Evolutionary conservation across 2,888 invertebrate species (phyloP), one percentile per base, ranked within the genome.

Genomic region (Adela reaumurella): DNA sequence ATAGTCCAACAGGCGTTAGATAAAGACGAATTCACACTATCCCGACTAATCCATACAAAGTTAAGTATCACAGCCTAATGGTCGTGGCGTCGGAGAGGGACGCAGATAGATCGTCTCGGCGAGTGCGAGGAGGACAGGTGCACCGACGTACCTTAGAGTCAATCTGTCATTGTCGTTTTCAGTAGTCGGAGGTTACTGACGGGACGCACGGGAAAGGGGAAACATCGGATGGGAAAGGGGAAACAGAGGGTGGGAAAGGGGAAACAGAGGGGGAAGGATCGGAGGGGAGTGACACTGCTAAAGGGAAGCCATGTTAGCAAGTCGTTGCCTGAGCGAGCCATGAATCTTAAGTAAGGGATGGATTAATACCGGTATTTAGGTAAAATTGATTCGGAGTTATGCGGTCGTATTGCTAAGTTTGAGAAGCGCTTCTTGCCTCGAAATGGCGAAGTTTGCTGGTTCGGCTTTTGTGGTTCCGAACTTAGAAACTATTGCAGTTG

Each of bases 91-190:
- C 11, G 14, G 35, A 35, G 35, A 8, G n/a, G 35, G 35, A 35
- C 35, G 35, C 11, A 35, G 35, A 3, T 5, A 24, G 6, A 10
- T 10, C 35, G 35, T 8, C 6, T 3, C 19, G 8, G 46, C 48
- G 45, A 6, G 62, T 55, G 50, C 59, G 62, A 72, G 52, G 55
- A 58, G 55, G 69, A 73, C 29, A 53, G 51, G 51, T 48, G 55
- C 56, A 53, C 47, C 51, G 54, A 58, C 60, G 57, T 14, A 35
- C 35, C 11, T 35, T 14, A 3, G 61, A 73, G 73, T 72, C 74
- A 73, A 77, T 76, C 68, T 63, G 71, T 77, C 76, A 76, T 65
- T 72, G 76, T 77, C 74, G 66, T 63, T 64, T 72, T 62, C 61
- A 60, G 68, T 77, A 74, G 74, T 76, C 3, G 11, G 35, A 35